A percentile compares a stretch with the other conserved stretches of the same genome.
Conservation (phyloP, 2,113 vertebrate species). For the Siniperca knerii region DNA sequence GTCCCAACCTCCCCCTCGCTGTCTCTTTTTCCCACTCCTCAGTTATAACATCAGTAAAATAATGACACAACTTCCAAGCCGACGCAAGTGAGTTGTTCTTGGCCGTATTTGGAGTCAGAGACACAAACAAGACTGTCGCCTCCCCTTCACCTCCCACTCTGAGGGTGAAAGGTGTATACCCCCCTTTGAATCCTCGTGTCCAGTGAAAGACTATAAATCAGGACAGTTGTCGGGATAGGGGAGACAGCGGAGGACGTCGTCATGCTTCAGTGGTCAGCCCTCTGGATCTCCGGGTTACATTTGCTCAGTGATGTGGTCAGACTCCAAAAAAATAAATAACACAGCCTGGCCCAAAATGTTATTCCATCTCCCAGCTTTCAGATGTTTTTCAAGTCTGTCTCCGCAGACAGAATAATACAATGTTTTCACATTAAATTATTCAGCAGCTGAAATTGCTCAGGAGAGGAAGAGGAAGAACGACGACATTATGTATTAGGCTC, state of each 20-base stretch:
- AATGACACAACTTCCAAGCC: neutral
- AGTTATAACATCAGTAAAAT: neutral
- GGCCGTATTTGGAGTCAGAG: conserved; percentile 18
- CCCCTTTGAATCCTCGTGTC: conserved; percentile 25
- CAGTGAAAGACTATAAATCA: conserved; percentile 46
- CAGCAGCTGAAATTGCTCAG: conserved; percentile 53
- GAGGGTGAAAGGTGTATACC: conserved; percentile 8
- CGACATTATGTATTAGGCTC: conserved; percentile 25
- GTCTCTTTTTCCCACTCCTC: neutral
- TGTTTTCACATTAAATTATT: conserved; percentile 69
- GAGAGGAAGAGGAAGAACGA: conserved; percentile 26
- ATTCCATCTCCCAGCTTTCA: conserved; percentile 42
- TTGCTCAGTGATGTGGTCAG: conserved; percentile 55
- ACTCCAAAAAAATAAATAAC: neutral
- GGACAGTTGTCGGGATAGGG: conserved; percentile 10
- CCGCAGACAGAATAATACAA: conserved; percentile 50
- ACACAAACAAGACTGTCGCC: conserved; percentile 40
- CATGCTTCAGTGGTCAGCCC: conserved; percentile 36
- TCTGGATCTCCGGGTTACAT: conserved; percentile 53
- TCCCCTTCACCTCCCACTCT: conserved; percentile 2
- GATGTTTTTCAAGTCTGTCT: conserved; percentile 50
- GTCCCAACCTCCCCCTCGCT: neutral
- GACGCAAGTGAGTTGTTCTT: neutral
- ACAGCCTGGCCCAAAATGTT: conserved; percentile 31
- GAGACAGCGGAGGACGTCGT: conserved; percentile 45